Evolutionary conservation across 2,797 vertebrate species (phyloP).

Genomic region (Neosilurus hyrtlii): DNA sequence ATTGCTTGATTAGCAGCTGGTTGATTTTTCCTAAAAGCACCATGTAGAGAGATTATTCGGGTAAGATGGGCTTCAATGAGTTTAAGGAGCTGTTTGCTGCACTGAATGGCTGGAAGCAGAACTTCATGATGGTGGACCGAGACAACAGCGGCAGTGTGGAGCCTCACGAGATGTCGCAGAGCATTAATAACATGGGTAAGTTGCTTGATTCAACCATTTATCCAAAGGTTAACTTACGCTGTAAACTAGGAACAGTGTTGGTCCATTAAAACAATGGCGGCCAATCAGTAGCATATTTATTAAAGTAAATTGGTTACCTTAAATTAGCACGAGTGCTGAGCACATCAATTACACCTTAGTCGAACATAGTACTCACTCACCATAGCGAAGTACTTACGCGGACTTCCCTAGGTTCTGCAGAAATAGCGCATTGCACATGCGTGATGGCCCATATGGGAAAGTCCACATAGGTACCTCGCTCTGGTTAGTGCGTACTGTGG

Average conservation of each 20-base stretch:
- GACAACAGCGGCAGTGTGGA: slow-evolving; percentile 84
- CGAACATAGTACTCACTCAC: too few species aligned
- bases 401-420: too few species aligned
- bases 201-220: not conserved
- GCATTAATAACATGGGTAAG: slow-evolving; percentile 84
- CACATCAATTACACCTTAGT: too few species aligned
- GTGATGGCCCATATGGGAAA: too few species aligned
- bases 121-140: slow-evolving; percentile 85
- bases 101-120: slow-evolving; percentile 88
- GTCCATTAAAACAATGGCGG: not conserved
- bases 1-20: not conserved
- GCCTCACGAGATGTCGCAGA: slow-evolving; percentile 81
- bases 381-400: too few species aligned
- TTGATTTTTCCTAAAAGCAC: slow-evolving; percentile 61
- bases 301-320: too few species aligned
- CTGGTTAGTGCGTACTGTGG: too few species aligned
- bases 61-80: slow-evolving; percentile 91
- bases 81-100: slow-evolving; percentile 87
- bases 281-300: not conserved
- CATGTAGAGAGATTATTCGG: slow-evolving; percentile 80
- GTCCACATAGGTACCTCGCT: too few species aligned
- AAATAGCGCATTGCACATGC: too few species aligned
- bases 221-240: not conserved
- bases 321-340: too few species aligned
- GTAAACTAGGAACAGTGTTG: not conserved